Evolutionary conservation across 2,888 invertebrate genomes (phyloP).

Genomic region (Drosophila sordidapex): DNA sequence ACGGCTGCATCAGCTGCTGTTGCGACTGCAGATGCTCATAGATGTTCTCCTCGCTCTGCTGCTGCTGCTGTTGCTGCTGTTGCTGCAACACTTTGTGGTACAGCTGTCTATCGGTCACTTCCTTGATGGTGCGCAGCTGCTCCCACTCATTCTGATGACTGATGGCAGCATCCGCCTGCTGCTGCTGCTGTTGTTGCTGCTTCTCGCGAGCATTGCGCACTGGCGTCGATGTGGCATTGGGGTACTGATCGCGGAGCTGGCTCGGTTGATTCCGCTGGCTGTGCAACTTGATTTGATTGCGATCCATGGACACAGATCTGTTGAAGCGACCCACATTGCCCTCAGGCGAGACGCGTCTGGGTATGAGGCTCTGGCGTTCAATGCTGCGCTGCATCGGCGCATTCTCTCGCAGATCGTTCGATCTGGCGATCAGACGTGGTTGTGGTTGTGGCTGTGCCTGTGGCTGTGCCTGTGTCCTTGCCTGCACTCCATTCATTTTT

Average conservation of each 20-base stretch:
- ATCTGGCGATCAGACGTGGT: background rate
- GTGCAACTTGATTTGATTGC: constrained; percentile 71
- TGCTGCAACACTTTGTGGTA: constrained; percentile 81
- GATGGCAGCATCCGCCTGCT: constrained; percentile 9
- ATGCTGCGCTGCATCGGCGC: constrained; percentile 57
- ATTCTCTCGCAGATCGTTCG: constrained; percentile 2
- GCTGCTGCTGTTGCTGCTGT: constrained; percentile 63
- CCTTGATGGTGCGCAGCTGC: constrained; percentile 82
- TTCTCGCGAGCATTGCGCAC: constrained; percentile 22
- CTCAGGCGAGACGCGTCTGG: constrained; percentile 66
- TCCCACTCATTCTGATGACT: constrained; percentile 80
- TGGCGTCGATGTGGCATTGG: constrained; percentile 62
- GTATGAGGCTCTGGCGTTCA: constrained; percentile 81
- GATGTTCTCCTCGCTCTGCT: constrained; percentile 74
- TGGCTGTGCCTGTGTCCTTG: background rate
- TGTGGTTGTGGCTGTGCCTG: background rate
- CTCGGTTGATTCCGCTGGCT: constrained; percentile 13
- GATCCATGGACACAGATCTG: constrained; percentile 82
- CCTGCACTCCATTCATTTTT: background rate
- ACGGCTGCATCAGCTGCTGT: constrained; percentile 25
- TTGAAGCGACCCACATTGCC: constrained; percentile 66
- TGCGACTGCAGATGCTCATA: constrained; percentile 76
- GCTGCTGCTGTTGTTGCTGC: background rate
- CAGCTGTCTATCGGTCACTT: constrained; percentile 83
- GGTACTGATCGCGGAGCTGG: constrained; percentile 26